These are phyloP conservation scores for Amphimedon queenslandica DNA, from an alignment of 37 sponge, comb jelly and placozoan species.

Conservation along the genomic window DNA sequence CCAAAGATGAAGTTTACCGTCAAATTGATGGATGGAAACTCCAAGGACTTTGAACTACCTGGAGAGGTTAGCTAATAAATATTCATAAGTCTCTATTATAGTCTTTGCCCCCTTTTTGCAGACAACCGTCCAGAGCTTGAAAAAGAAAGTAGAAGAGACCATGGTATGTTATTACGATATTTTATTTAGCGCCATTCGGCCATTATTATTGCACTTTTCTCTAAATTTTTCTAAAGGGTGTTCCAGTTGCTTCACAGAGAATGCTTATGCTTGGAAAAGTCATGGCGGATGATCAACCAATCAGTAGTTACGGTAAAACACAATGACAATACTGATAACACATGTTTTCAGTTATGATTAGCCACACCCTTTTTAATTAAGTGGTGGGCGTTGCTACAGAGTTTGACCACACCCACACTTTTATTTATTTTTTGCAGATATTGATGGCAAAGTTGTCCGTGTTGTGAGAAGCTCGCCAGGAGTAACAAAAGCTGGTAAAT, in stretches of 20 bases:
- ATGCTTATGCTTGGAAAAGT: constrained; percentile 53
- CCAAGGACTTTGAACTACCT: constrained; percentile 24
- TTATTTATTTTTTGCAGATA: too few relatives aligned
- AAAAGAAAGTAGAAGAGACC: constrained; percentile 16
- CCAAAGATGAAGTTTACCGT: constrained; percentile 48
- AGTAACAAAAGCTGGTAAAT: neutral
- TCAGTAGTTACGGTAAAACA: constrained; percentile 37
- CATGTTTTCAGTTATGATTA: too few relatives aligned
- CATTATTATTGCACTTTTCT: too few relatives aligned
- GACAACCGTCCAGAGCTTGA: constrained; percentile 35
- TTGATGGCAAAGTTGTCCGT: constrained; percentile 26
- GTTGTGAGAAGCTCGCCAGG: constrained; percentile 37
- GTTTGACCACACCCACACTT: too few relatives aligned
- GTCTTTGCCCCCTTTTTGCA: neutral
- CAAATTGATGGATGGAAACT: constrained; percentile 41
- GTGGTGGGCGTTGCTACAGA: too few relatives aligned
- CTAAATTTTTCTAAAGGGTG: constrained; percentile 28
- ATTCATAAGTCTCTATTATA: too few relatives aligned
- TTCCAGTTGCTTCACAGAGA: constrained; percentile 29
- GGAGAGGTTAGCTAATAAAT: constrained; percentile 35
- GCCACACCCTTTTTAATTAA: too few relatives aligned
- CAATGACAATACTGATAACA: too few relatives aligned
- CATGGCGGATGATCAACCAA: constrained; percentile 20
- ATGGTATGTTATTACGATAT: constrained; percentile 54
- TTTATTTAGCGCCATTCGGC: too few relatives aligned